Evolutionary conservation across 2,113 vertebrate genomes (phyloP).

Genomic region (Haliaeetus leucogaster): DNA sequence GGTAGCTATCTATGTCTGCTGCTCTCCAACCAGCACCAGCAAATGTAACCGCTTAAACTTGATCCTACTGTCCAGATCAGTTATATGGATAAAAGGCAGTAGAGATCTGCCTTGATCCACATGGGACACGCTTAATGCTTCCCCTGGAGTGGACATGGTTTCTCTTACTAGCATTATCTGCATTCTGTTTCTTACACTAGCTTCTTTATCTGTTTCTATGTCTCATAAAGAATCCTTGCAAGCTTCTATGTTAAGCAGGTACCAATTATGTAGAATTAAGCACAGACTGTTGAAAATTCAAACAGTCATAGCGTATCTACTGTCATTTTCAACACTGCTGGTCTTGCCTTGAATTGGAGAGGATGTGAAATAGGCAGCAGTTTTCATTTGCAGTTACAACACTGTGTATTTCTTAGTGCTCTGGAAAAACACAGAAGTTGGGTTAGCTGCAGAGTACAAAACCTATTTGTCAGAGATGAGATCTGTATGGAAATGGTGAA

Average conservation of each 20-base stretch:
- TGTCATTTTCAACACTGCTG: slow-evolving; percentile 34
- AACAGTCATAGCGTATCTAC: slow-evolving; percentile 53
- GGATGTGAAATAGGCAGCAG: slow-evolving; percentile 18
- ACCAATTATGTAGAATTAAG: slow-evolving; percentile 63
- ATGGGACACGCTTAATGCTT: slow-evolving; percentile 54
- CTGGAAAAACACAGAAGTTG: background rate
- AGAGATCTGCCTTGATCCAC: slow-evolving; percentile 54
- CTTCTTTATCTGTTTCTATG: slow-evolving; percentile 65
- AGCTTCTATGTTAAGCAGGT: slow-evolving; percentile 62
- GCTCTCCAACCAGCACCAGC: slow-evolving; percentile 54
- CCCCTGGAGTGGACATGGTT: slow-evolving; percentile 12
- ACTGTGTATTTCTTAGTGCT: background rate
- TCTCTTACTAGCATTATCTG: slow-evolving; percentile 65
- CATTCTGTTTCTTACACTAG: slow-evolving; percentile 70
- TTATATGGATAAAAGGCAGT: slow-evolving; percentile 73
- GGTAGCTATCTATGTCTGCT: slow-evolving; percentile 37
- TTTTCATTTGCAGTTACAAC: background rate
- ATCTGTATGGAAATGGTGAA: background rate
- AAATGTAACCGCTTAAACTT: slow-evolving; percentile 72
- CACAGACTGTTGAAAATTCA: slow-evolving; percentile 65
- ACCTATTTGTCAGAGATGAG: background rate
- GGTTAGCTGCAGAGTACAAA: background rate
- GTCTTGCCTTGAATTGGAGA: slow-evolving; percentile 29
- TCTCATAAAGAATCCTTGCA: slow-evolving; percentile 60
- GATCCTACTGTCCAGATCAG: slow-evolving; percentile 69